Evolutionary conservation across 2,113 vertebrate genomes (phyloP).

Genomic region (Columba janthina): DNA sequence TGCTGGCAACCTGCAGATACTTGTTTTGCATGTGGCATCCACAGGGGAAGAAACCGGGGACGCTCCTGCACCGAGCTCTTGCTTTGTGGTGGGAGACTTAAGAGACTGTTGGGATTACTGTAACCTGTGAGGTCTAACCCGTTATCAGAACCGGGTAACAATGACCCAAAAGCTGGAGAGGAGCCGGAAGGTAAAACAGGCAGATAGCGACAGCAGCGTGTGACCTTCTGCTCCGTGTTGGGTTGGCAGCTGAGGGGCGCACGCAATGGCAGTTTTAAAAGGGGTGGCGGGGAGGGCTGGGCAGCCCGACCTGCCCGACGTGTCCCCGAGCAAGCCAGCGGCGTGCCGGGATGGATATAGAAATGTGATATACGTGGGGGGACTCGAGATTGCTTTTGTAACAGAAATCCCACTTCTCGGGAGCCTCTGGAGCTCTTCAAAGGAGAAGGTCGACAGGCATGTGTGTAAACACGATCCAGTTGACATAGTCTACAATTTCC

Average conservation of each 20-base stretch:
- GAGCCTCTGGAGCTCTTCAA: background rate
- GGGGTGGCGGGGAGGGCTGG: background rate
- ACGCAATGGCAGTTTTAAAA: background rate
- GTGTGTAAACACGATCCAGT: background rate
- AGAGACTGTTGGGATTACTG: background rate
- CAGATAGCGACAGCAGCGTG: fast-evolving
- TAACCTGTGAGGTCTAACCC: background rate
- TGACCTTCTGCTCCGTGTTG: background rate
- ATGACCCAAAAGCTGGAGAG: background rate
- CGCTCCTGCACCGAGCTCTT: background rate
- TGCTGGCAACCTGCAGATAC: background rate
- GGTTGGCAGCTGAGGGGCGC: no score
- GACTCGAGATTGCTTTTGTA: background rate
- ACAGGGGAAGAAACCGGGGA: background rate
- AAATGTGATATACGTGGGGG: background rate
- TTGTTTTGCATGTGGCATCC: background rate
- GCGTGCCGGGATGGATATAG: background rate
- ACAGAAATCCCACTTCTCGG: background rate
- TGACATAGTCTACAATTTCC: background rate
- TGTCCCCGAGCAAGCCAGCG: no score
- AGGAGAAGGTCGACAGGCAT: background rate
- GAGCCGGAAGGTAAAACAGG: background rate
- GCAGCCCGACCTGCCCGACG: background rate
- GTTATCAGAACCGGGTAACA: fast-evolving
- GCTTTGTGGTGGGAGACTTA: background rate